Base-by-base conservation (phyloP, 30 jellyfish, hydroid and myxozoan species). In the Rhopilema esculentum region DNA sequence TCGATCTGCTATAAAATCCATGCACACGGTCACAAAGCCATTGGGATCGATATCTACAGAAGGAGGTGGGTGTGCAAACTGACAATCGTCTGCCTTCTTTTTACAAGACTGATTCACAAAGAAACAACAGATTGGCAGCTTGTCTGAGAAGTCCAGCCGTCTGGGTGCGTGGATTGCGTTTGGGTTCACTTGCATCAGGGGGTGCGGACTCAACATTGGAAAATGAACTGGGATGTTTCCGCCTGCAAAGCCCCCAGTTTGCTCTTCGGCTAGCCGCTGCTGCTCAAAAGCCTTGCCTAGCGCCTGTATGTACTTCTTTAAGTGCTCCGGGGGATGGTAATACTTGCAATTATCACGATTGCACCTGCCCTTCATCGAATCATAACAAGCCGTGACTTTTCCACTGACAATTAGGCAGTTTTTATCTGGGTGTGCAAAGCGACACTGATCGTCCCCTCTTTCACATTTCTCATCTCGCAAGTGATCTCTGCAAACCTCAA, bases 1-100 rank as follows among this genome's bases (percentile, higher is more conserved):
- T 16, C 80, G 91, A 24, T 80, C 96, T 8, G 89, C 66, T 17
- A 88, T 75, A 65, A 22, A 79, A 33, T 88, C 96, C 96, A 88
- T 88, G 79, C 96, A 88, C n/a, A 88, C 96, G 0, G 96, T 88
- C 18, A 88, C 96, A 48, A 88, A 88, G 28, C 96, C 96, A 72
- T 88, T 77, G 31, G 96, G 79, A 29, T 80, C 96, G 21, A 79
- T 80, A 19, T 51, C 86, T 27, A 88, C 86, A 26, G 87, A 73
- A 15, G 83, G 84, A 4, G 96, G 96, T 77, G 96, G 88, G 74
- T 88, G 96, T 1, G 96, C 96, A 64, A 78, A 80, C 26, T 72
- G 84, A 78, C 96, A 88, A 49, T 88, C 88, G 4, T 88, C 96
- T 0, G 30, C 91, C 27, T 84, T 25, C 77, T 67, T 72, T 51